Conservation (phyloP, 2,113 vertebrate species). For the Apodemus speciosus region DNA sequence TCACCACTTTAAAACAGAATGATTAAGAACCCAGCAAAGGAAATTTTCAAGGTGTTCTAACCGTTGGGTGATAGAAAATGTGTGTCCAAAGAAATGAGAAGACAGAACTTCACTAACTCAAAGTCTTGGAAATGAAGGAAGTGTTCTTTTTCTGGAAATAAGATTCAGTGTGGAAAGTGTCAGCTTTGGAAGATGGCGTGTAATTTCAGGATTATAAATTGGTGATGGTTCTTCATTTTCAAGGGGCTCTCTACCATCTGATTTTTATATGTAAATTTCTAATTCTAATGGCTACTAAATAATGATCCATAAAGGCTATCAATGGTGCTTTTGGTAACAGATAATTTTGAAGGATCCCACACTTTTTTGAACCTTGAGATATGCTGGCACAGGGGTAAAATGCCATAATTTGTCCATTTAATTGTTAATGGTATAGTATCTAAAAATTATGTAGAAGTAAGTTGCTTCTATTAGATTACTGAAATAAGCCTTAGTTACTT, state of each 20-base stretch:
- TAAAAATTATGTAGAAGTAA: neutral
- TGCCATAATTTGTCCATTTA: neutral
- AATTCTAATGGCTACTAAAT: neutral
- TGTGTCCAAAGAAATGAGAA: neutral
- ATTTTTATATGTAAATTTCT: constrained; percentile 1
- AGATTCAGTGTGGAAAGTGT: neutral
- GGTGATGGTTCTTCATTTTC: neutral
- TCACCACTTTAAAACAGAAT: constrained; percentile 58
- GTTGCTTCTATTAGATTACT: constrained; percentile 32
- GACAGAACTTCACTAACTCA: constrained; percentile 13
- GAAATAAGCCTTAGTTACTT: neutral
- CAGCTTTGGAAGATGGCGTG: neutral
- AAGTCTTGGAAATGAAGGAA: neutral
- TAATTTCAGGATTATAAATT: constrained; percentile 22
- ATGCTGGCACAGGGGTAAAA: neutral
- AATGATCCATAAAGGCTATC: neutral
- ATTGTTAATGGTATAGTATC: neutral
- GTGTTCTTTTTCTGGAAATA: neutral
- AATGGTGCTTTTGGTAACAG: neutral
- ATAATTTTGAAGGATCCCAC: neutral
- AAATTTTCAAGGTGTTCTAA: constrained; percentile 16
- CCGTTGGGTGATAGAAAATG: neutral
- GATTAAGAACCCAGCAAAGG: constrained; percentile 45
- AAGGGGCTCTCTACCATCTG: neutral
- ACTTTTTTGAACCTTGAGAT: constrained; percentile 14